phyloP scores from a whole-genome alignment of 2,797 vertebrate species.

The Nyctibius grandis region DNA sequence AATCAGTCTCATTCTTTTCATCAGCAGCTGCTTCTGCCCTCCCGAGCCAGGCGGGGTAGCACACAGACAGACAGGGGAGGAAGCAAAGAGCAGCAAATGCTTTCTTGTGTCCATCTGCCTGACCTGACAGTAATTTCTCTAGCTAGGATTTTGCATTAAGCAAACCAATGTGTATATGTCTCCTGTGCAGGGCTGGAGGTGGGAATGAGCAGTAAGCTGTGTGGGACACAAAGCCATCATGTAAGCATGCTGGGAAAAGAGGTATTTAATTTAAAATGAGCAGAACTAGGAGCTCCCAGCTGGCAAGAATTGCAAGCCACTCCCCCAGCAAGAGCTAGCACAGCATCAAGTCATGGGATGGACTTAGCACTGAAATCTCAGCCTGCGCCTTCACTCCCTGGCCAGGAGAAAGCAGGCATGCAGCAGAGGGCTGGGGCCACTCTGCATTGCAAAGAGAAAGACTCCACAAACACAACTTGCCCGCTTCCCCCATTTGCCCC shows the following conservation, averaged over 20 bases:
- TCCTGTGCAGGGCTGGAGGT: not conserved
- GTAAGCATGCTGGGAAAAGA: not conserved
- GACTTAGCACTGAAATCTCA: not conserved
- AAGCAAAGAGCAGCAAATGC: not conserved
- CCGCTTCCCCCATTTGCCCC: not conserved
- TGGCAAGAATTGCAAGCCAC: not conserved
- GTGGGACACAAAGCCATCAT: not conserved
- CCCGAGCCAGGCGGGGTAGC: not conserved
- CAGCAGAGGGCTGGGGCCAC: not conserved
- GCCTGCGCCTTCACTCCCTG: not conserved
- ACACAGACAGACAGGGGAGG: not conserved
- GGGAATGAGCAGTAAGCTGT: not conserved
- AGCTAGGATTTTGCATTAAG: not conserved
- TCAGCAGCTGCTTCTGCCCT: constrained; percentile 17
- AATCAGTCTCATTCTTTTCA: constrained; percentile 22
- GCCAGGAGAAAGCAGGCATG: not conserved
- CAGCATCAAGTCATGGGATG: not conserved
- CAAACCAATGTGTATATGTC: not conserved
- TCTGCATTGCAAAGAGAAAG: not conserved
- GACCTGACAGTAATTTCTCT: not conserved
- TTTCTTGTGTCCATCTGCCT: not conserved
- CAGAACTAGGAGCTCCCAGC: not conserved
- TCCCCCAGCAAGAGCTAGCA: not conserved
- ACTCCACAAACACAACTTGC: not conserved
- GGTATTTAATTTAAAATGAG: constrained; percentile 25